Conservation (phyloP, 1,140 invertebrate genomes). For the Tetramorium parvispinum region DNA sequence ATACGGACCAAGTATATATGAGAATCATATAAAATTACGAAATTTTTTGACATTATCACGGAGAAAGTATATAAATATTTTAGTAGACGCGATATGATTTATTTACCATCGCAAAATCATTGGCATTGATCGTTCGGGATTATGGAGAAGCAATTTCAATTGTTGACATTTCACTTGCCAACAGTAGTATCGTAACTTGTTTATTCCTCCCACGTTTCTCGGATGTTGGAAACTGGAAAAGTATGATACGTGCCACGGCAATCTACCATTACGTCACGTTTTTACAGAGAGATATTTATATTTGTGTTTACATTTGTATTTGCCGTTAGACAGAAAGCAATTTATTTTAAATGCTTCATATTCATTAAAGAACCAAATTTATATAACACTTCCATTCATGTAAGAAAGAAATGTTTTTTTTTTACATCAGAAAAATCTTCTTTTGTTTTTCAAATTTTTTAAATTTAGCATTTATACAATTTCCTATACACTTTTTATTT, state of each 20-base stretch:
- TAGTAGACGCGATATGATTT: not conserved
- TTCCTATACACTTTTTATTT: not conserved
- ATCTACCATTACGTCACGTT: not conserved
- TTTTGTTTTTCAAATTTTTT: not conserved
- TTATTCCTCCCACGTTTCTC: conserved; percentile 34
- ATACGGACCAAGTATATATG: not conserved
- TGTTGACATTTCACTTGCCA: conserved; percentile 36
- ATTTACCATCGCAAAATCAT: not conserved
- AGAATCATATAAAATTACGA: not conserved
- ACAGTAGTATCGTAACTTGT: not conserved
- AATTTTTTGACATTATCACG: not conserved
- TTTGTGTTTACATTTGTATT: not conserved
- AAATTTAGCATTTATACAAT: not conserved
- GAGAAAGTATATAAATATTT: not conserved
- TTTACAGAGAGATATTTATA: not conserved
- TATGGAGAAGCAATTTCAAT: conserved; percentile 6
- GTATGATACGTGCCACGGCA: not conserved
- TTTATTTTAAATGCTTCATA: conserved; percentile 3
- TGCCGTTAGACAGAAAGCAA: not conserved
- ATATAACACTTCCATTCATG: not conserved
- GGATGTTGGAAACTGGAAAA: not conserved
- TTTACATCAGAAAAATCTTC: not conserved
- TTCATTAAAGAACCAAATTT: not conserved
- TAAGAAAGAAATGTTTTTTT: not conserved
- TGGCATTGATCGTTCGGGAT: not conserved